A percentile compares a stretch with the other conserved stretches of the same genome.
Conservation (phyloP, 30 jellyfish, hydroid and myxozoan genomes). For the Aurelia coerulea region DNA sequence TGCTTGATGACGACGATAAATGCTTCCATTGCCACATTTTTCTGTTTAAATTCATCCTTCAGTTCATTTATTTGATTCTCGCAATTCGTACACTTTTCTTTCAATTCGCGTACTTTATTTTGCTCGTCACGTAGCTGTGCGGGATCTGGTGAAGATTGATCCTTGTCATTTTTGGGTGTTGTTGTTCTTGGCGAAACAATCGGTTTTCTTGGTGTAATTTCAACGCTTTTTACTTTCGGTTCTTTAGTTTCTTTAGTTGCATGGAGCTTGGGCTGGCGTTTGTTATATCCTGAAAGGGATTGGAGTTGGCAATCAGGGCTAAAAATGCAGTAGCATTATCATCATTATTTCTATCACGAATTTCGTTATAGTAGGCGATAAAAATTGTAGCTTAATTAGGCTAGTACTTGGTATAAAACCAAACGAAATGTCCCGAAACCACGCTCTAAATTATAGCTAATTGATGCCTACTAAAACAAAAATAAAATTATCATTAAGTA, state of each 20-base stretch:
- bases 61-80: slow-evolving; percentile 41
- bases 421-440: too few species aligned
- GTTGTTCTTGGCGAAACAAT: background rate
- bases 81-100: slow-evolving; percentile 40
- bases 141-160: slow-evolving; percentile 9
- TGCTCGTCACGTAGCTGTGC: slow-evolving; percentile 27
- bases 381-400: too few species aligned
- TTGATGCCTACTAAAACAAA: too few species aligned
- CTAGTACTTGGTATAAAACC: too few species aligned
- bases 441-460: too few species aligned
- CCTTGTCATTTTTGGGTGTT: slow-evolving; percentile 16
- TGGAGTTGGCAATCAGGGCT: too few species aligned
- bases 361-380: too few species aligned
- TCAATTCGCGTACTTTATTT: slow-evolving; percentile 40
- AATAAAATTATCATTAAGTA: too few species aligned
- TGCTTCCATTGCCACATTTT: slow-evolving; percentile 77
- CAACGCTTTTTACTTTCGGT: background rate
- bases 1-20: slow-evolving; percentile 77
- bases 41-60: slow-evolving; percentile 35
- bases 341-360: too few species aligned
- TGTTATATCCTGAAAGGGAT: background rate
- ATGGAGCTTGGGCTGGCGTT: background rate
- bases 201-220: background rate
- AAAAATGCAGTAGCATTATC: too few species aligned
- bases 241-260: background rate